Conservation (phyloP, 2,113 vertebrate genomes). For the Zosterops lateralis region DNA sequence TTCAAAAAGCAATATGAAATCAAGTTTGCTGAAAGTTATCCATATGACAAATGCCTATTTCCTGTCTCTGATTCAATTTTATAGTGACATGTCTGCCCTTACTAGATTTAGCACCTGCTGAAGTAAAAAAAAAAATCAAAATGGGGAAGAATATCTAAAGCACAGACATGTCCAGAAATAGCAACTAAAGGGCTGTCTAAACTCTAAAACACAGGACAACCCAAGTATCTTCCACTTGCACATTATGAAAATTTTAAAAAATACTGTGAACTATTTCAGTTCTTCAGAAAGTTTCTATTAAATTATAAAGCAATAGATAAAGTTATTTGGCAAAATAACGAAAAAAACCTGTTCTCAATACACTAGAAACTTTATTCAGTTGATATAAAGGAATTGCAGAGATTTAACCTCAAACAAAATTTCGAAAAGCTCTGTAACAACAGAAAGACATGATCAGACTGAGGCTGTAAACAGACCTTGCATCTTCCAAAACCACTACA, state of each 20-base stretch:
- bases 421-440: not conserved
- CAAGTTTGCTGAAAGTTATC: constrained; percentile 14
- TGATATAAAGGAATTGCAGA: not conserved
- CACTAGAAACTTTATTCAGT: not conserved
- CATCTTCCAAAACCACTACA: not conserved
- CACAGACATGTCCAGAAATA: not conserved
- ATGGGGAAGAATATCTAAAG: not conserved
- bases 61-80: not conserved
- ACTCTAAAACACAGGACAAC: not conserved
- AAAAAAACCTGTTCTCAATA: not conserved
- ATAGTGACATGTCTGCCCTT: not conserved
- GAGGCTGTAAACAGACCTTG: not conserved
- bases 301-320: not conserved
- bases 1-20: constrained; percentile 18
- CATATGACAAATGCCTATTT: constrained; percentile 27
- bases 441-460: not conserved
- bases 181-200: not conserved
- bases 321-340: not conserved
- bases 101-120: not conserved
- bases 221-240: not conserved
- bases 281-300: not conserved
- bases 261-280: not conserved
- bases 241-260: not conserved
- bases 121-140: constrained; percentile 27
- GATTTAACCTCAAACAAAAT: not conserved